A percentile compares a stretch with the other conserved stretches of the same genome.
Conservation (phyloP, 2,113 vertebrate genomes). For the Struthidea cinerea region DNA sequence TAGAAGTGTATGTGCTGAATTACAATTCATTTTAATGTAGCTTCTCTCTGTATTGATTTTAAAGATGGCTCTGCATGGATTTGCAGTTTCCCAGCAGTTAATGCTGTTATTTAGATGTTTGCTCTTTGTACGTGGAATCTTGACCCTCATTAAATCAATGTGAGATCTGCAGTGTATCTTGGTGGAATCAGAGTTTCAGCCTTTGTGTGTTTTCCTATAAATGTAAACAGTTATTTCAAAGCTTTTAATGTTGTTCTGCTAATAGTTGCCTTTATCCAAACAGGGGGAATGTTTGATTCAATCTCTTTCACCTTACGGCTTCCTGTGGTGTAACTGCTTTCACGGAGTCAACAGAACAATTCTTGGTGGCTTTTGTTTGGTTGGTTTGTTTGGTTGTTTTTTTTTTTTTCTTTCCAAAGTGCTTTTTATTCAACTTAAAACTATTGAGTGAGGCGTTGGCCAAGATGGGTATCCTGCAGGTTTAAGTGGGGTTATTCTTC, state of each 20-base stretch:
- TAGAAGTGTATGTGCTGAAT: background rate
- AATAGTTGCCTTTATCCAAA: background rate
- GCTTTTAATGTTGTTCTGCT: background rate
- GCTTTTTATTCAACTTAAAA: background rate
- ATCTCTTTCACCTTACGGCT: background rate
- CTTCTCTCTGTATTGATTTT: background rate
- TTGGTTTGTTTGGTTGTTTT: background rate
- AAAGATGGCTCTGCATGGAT: background rate
- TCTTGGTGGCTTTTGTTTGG: background rate
- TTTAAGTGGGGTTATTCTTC: background rate
- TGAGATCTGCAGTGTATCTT: background rate
- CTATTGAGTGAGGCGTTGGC: background rate
- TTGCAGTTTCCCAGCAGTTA: background rate
- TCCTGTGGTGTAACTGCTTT: background rate
- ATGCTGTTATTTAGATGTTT: background rate
- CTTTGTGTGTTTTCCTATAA: background rate
- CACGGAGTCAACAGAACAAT: background rate
- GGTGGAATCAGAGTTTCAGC: background rate
- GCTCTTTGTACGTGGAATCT: background rate
- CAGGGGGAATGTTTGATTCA: background rate
- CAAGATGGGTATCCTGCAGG: background rate
- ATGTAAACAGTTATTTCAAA: background rate
- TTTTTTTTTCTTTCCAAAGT: background rate
- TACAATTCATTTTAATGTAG: background rate
- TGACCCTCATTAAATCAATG: background rate